phyloP scores from a whole-genome alignment of 2,113 vertebrate species.

The Psophia crepitans region DNA sequence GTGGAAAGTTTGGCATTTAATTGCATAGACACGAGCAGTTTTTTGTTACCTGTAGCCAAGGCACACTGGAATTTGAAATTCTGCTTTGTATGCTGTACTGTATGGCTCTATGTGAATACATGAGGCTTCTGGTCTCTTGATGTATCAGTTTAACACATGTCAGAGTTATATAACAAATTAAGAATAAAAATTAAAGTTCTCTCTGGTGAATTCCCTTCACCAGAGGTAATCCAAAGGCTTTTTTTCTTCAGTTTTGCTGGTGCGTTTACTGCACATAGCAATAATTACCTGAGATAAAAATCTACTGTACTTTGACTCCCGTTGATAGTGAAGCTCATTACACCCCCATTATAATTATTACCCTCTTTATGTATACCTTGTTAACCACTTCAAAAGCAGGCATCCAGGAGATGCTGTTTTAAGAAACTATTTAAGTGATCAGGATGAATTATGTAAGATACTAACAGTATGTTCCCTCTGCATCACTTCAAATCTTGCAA shows the following conservation, averaged over 20 bases:
- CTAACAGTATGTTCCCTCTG: conserved; percentile 18
- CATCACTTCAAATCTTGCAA: background rate
- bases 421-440: conserved; percentile 39
- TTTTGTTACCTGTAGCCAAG: background rate
- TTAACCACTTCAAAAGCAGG: conserved; percentile 34
- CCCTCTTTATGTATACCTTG: background rate
- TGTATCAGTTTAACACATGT: background rate
- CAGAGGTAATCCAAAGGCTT: background rate
- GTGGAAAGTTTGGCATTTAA: background rate
- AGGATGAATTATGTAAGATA: conserved; percentile 37
- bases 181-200: background rate
- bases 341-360: conserved; percentile 47
- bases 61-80: background rate
- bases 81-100: background rate
- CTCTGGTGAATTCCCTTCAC: background rate
- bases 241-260: background rate
- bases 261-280: background rate
- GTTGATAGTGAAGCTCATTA: conserved; percentile 44
- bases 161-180: background rate
- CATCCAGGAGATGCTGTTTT: conserved; percentile 45
- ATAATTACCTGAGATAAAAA: conserved; percentile 45
- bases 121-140: background rate
- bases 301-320: conserved; percentile 29
- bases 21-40: background rate
- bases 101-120: background rate